Evolutionary conservation across 35 echinoderm and acorn worm genomes (phyloP).

Genomic region (Heliocidaris tuberculata): DNA sequence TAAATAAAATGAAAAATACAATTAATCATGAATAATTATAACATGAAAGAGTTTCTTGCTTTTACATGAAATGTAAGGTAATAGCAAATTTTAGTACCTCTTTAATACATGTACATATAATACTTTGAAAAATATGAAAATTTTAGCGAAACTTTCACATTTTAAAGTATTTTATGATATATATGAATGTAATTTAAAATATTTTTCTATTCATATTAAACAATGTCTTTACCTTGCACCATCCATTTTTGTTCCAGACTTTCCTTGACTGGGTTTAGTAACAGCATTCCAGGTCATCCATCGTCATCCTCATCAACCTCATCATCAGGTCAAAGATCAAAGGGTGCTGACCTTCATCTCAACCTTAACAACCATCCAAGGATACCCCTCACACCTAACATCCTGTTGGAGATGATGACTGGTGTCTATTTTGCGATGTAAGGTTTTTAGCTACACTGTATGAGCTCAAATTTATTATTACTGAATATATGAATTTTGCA

Average conservation of each 20-base stretch:
- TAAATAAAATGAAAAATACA: no score
- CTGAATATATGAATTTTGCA: no score
- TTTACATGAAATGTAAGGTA: no score
- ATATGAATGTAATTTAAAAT: no score
- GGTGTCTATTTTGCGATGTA: constrained; percentile 82
- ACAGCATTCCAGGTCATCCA: constrained; percentile 26
- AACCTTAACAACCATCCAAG: constrained; percentile 52
- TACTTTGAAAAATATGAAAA: no score
- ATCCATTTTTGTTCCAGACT: neutral
- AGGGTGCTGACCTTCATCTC: constrained; percentile 33
- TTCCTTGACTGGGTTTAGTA: constrained; percentile 31
- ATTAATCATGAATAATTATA: no score
- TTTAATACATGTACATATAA: no score
- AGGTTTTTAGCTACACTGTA: neutral
- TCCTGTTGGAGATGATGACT: constrained; percentile 77
- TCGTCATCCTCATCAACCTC: neutral
- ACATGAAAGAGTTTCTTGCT: no score
- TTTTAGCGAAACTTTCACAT: no score
- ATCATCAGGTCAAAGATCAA: constrained; percentile 35
- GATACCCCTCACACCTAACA: constrained; percentile 64
- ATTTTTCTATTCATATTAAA: neutral
- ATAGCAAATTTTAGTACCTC: no score
- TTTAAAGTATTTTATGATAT: no score
- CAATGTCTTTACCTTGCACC: neutral
- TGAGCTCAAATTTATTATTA: no score